phyloP scores from a whole-genome alignment of 2,113 vertebrate genomes.

The Sminthopsis crassicaudata region DNA sequence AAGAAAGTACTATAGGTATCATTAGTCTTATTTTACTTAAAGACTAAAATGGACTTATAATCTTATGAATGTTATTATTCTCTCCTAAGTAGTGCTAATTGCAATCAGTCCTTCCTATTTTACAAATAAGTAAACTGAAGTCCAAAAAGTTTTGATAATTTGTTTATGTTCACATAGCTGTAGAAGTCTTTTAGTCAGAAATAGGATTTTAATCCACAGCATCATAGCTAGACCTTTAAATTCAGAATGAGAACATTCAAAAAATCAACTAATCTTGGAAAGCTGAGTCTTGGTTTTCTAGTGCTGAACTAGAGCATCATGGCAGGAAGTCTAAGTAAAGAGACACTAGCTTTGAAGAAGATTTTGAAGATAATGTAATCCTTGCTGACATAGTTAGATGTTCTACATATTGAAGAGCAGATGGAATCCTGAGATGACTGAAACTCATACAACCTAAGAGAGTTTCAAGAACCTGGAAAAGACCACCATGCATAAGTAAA shows the following conservation, averaged over 20 bases:
- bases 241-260: slow-evolving; percentile 25
- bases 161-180: neutral
- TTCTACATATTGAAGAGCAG: slow-evolving; percentile 34
- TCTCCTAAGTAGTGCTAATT: neutral
- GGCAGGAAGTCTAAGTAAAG: slow-evolving; percentile 23
- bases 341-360: slow-evolving; percentile 12
- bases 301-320: neutral
- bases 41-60: neutral
- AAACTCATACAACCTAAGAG: slow-evolving; percentile 30
- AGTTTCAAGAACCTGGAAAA: slow-evolving; percentile 17
- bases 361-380: slow-evolving; percentile 10
- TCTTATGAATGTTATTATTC: neutral
- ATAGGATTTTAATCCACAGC: neutral
- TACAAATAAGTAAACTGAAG: neutral
- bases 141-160: neutral
- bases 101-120: neutral
- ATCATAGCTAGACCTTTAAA: neutral
- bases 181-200: neutral
- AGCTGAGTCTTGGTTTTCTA: neutral
- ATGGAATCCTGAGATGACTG: neutral
- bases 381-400: slow-evolving; percentile 3
- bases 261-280: slow-evolving; percentile 25
- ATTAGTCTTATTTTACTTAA: neutral
- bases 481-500: slow-evolving; percentile 47
- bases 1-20: neutral